Base-by-base conservation (phyloP, 2,888 invertebrate genomes). In the Hypolimnas misippus region DNA sequence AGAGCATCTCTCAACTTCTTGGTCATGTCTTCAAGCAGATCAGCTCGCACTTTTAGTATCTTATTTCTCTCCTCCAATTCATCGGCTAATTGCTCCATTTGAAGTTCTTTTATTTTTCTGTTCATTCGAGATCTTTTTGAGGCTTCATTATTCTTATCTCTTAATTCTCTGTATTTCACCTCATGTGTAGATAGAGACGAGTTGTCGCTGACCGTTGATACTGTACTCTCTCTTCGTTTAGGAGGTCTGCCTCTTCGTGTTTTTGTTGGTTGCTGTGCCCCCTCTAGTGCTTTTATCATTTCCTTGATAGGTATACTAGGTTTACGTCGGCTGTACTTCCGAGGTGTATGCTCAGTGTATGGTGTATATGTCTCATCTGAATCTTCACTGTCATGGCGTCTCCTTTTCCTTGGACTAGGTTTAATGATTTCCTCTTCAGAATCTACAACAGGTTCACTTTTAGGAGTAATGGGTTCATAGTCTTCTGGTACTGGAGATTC, bases 131-230 rank as follows among this genome's bases (percentile, higher is more conserved):
- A 96, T 72, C 94, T 93, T 72, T 96, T 93, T 44, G 96, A 96
- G 46, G 96, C 96, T 83, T 96, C 96, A 78, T 96, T 96, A 83
- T 96, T 96, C 79, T 95, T 95, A 76, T 95, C 95, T 60, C 96
- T 87, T 68, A 95, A 90, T 76, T 95, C 95, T 55, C 95, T 89
- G 79, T 96, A 96, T 69, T 92, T 93, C 50, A 81, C 78, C 68
- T 93, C 93, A 38, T 87, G 82, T 65, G 86, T 86, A 65, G 92
- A 89, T 49, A 79, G 75, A 57, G 85, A 91, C 60, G 77, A 87
- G 78, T 78, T 89, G 60, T 83, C 92, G 77, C 89, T 89, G 31
- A 82, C 79, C 25, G 89, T 89, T 19, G 90, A 91, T 57, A 90
- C 83, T 12, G 81, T 83, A 76, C 92, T 91, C 67, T 87, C 89